Percentiles rank a stretch among this genome's conserved stretches.
These are phyloP conservation scores for Morpho helenor DNA, from an alignment of 2,888 invertebrate species.

Conservation along the genomic window DNA sequence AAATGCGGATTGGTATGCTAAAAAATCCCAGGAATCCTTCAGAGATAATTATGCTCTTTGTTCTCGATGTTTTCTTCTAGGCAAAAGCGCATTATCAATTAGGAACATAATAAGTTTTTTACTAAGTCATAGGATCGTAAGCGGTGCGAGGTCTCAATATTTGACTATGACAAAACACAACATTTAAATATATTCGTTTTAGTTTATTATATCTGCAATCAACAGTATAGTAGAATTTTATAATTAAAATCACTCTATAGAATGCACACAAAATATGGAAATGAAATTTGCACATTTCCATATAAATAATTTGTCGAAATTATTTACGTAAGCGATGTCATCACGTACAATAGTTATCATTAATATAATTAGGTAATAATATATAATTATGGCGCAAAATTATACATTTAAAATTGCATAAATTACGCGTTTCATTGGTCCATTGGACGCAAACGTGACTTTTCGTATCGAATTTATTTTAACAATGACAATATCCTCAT, in stretches of 20 bases:
- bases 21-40: too few species aligned
- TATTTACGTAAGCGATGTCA: not conserved
- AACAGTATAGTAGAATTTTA: not conserved
- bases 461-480: conserved; percentile 32
- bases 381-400: conserved; percentile 1
- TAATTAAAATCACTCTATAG: not conserved
- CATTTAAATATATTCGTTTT: too few species aligned
- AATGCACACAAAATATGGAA: not conserved
- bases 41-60: too few species aligned
- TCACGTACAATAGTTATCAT: not conserved
- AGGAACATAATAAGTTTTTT: too few species aligned
- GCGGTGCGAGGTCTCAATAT: too few species aligned
- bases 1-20: too few species aligned
- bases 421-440: conserved; percentile 14
- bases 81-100: too few species aligned
- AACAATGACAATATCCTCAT: conserved; percentile 20
- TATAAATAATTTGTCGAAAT: not conserved
- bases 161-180: too few species aligned
- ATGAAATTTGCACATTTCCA: not conserved
- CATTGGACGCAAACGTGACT: conserved; percentile 24
- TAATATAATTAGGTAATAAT: conserved; percentile 1
- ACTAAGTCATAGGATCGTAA: too few species aligned
- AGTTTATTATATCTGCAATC: too few species aligned
- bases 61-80: too few species aligned
- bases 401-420: conserved; percentile 14